Conservation (phyloP, 2,888 invertebrate genomes). For the Platynereis dumerilii region DNA sequence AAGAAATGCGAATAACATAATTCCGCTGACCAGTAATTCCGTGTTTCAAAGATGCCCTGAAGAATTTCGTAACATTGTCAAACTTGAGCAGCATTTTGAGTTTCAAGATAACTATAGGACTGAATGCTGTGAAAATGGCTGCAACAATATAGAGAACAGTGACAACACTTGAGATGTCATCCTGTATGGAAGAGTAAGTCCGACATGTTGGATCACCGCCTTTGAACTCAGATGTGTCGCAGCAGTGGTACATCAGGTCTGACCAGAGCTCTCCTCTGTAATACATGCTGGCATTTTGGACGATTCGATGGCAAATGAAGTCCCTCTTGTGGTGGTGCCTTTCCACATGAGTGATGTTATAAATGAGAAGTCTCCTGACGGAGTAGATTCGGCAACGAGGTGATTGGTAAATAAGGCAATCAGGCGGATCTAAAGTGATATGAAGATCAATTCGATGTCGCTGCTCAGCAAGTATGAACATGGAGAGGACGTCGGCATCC, state of each 20-base stretch:
- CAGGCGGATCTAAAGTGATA: slow-evolving; percentile 23
- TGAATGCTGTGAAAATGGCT: slow-evolving; percentile 37
- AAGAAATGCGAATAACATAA: slow-evolving; percentile 42
- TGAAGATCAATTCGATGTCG: slow-evolving; percentile 26
- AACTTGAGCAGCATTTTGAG: slow-evolving; percentile 35
- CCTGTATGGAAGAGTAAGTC: slow-evolving; percentile 26
- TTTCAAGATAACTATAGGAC: slow-evolving; percentile 36
- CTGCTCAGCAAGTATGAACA: slow-evolving; percentile 34
- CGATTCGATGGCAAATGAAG: slow-evolving; percentile 37
- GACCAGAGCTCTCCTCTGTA: slow-evolving; percentile 13
- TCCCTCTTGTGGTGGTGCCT: slow-evolving; percentile 26
- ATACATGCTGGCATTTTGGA: slow-evolving; percentile 22
- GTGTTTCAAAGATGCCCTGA: slow-evolving; percentile 41
- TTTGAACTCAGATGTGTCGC: slow-evolving; percentile 33
- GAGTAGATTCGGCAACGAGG: slow-evolving; percentile 37
- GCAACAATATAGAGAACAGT: slow-evolving; percentile 34
- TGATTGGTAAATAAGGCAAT: slow-evolving; percentile 34
- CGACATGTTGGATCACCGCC: slow-evolving; percentile 27
- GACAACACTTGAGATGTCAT: slow-evolving; percentile 28
- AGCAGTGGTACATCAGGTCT: slow-evolving; percentile 36
- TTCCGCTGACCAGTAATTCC: slow-evolving; percentile 44
- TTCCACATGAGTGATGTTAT: slow-evolving; percentile 33
- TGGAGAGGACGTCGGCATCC: slow-evolving; percentile 40
- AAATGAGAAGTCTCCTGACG: slow-evolving; percentile 33
- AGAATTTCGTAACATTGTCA: slow-evolving; percentile 40